Percentiles rank a stretch among this genome's conserved stretches.
Evolutionary conservation across 1,140 invertebrate genomes (phyloP).

Genomic region (Calliphora vicina): DNA sequence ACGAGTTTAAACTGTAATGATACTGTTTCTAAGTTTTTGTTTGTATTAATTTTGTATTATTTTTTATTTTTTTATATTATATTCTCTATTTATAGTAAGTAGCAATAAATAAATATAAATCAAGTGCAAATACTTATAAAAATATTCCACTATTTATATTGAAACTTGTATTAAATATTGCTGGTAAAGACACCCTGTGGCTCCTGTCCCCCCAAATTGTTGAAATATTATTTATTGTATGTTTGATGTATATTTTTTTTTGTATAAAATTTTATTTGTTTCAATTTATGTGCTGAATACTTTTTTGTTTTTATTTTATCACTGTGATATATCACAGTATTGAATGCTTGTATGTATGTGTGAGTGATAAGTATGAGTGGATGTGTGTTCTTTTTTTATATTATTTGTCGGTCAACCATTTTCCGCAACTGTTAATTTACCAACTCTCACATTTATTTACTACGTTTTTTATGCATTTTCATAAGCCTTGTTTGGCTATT

Average conservation of each 20-base stretch:
- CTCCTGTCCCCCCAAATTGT: too few species aligned
- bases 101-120: background rate
- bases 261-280: too few species aligned
- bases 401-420: slow-evolving; percentile 42
- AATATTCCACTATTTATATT: too few species aligned
- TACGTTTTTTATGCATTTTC: background rate
- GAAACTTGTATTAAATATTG: too few species aligned
- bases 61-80: too few species aligned
- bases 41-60: background rate
- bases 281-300: too few species aligned
- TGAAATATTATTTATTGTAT: background rate
- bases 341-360: background rate
- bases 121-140: too few species aligned
- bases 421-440: slow-evolving; percentile 44
- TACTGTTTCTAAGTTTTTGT: background rate
- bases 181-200: too few species aligned
- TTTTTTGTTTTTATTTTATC: background rate
- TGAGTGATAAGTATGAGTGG: background rate
- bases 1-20: background rate
- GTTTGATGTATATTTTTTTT: slow-evolving; percentile 21
- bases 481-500: background rate
- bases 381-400: slow-evolving; percentile 1
- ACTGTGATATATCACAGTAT: background rate
- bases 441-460: slow-evolving; percentile 32
- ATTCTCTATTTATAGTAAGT: background rate